A percentile compares a stretch with the other conserved stretches of the same genome.
phyloP scores from a whole-genome alignment of 2,888 invertebrate genomes.

The Chloromyia formosa region DNA sequence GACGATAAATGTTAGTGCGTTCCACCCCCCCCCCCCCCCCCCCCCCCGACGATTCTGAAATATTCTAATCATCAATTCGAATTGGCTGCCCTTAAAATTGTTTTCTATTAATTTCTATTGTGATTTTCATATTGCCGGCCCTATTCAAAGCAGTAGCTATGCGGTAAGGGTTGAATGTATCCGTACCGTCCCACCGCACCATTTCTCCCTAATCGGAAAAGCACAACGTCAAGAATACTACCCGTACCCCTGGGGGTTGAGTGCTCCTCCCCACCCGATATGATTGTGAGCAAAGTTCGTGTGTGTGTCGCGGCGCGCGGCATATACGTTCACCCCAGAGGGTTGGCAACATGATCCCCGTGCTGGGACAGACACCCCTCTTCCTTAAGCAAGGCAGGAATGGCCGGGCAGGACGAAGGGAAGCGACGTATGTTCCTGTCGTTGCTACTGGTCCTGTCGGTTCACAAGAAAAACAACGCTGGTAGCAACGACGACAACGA shows the following conservation, averaged over 20 bases:
- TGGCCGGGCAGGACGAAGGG: background rate
- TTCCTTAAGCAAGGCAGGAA: slow-evolving; percentile 9
- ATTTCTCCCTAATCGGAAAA: background rate
- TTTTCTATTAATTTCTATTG: slow-evolving; percentile 49
- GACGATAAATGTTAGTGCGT: no score
- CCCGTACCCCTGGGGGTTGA: background rate
- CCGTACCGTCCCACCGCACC: slow-evolving; percentile 7
- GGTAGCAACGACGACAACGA: background rate
- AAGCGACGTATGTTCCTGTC: background rate
- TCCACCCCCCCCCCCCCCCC: no score
- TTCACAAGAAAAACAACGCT: slow-evolving; percentile 30
- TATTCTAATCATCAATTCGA: slow-evolving; percentile 17
- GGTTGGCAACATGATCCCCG: slow-evolving; percentile 8
- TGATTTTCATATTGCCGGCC: slow-evolving; percentile 40
- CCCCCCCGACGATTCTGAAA: background rate
- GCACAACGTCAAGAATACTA: background rate
- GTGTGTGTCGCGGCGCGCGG: slow-evolving; percentile 12
- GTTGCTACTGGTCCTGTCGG: slow-evolving; percentile 6
- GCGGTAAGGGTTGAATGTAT: slow-evolving; percentile 20
- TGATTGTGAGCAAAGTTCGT: background rate
- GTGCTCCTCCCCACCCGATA: background rate
- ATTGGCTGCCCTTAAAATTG: slow-evolving; percentile 22
- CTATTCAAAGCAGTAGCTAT: background rate
- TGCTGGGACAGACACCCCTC: slow-evolving; percentile 30
- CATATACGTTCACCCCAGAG: slow-evolving; percentile 20